Evolutionary conservation across 1,140 invertebrate genomes (phyloP).

Genomic region (Eupristina koningsbergeri): DNA sequence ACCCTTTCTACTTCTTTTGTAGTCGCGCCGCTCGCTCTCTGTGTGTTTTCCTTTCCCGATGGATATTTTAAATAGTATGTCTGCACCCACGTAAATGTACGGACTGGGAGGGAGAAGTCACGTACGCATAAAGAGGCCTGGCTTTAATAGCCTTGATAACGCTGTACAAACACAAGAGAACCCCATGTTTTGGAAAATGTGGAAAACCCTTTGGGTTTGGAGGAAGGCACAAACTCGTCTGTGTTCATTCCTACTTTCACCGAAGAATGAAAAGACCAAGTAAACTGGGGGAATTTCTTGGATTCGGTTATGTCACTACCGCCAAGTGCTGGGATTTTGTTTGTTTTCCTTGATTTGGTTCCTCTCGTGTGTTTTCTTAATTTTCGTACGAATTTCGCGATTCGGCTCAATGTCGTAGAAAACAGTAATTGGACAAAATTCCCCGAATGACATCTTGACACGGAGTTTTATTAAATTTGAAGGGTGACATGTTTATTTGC

Average conservation of each 20-base stretch:
- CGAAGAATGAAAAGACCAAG: background rate
- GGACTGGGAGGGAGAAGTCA: no score
- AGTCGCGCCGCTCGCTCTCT: conserved; percentile 3
- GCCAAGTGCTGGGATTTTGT: background rate
- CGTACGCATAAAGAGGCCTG: background rate
- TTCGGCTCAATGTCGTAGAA: background rate
- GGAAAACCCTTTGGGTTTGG: background rate
- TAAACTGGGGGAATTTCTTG: background rate
- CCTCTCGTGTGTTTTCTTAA: background rate
- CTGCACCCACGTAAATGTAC: background rate
- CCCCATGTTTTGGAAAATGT: background rate
- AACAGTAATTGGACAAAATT: background rate
- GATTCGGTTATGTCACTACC: background rate
- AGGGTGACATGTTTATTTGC: no score
- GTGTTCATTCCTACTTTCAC: background rate
- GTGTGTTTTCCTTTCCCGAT: conserved; percentile 28
- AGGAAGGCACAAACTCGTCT: background rate
- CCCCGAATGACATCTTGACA: no score
- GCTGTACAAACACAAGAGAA: background rate
- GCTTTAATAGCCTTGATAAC: background rate
- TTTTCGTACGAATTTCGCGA: background rate
- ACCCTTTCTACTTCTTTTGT: conserved; percentile 23
- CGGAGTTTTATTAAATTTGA: no score
- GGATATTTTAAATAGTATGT: background rate
- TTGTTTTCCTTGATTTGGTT: background rate